Conservation (phyloP, 2,797 vertebrate genomes). For the Coracias cyanogaster region DNA sequence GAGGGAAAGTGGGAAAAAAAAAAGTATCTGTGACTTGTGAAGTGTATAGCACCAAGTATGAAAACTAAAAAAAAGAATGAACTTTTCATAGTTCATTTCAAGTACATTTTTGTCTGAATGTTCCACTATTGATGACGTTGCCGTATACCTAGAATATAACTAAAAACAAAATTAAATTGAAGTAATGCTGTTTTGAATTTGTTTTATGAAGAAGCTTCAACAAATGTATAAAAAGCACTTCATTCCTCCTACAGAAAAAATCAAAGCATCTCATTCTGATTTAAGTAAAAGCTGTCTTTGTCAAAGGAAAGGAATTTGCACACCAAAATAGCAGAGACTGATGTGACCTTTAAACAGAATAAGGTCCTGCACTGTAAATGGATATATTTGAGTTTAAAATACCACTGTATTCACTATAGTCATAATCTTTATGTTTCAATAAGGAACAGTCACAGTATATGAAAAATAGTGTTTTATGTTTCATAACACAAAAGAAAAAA, state of each 20-base stretch:
- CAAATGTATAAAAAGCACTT: accelerated
- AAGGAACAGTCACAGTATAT: background rate
- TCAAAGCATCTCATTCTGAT: background rate
- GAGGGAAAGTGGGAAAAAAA: background rate
- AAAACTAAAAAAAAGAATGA: background rate
- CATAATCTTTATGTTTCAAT: background rate
- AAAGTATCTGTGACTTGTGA: background rate
- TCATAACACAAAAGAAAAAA: background rate
- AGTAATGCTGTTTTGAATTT: background rate
- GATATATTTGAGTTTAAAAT: background rate
- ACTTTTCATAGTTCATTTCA: background rate
- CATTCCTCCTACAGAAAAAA: background rate
- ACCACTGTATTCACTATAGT: background rate
- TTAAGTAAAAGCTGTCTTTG: background rate
- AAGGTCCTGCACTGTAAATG: background rate
- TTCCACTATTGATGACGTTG: background rate
- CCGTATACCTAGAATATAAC: background rate
- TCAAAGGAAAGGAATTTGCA: background rate
- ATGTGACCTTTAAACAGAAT: background rate
- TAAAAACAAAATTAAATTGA: background rate
- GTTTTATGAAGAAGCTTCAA: background rate
- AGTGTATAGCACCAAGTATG: background rate
- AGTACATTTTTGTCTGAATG: background rate
- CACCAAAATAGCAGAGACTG: background rate
- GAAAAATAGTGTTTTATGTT: background rate